phyloP scores from a whole-genome alignment of 2,113 vertebrate species.

The Platichthys flesus region DNA sequence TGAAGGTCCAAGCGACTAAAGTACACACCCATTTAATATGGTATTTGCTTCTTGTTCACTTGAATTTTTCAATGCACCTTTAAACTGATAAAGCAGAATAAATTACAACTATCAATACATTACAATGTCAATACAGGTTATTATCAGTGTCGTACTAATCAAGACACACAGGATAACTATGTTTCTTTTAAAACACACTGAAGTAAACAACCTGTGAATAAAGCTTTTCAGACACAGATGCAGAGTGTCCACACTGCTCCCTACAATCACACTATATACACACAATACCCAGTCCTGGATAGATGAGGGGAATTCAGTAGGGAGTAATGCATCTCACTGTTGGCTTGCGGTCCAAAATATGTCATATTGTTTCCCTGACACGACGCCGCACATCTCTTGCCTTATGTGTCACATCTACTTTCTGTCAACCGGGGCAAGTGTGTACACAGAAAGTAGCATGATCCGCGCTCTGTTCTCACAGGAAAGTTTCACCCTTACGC shows the following conservation, averaged over 20 bases:
- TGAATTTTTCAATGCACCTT: no score
- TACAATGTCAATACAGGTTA: no score
- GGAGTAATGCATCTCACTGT: conserved; percentile 52
- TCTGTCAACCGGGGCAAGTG: conserved; percentile 62
- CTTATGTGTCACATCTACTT: conserved; percentile 69
- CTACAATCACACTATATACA: conserved; percentile 12
- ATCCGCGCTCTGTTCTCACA: conserved; percentile 66
- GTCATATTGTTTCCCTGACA: conserved; percentile 63
- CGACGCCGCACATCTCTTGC: conserved; percentile 57
- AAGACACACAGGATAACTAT: background rate
- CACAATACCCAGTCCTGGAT: conserved; percentile 46
- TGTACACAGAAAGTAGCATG: conserved; percentile 55
- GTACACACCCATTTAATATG: no score
- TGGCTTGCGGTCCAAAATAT: conserved; percentile 65
- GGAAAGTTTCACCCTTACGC: conserved; percentile 63
- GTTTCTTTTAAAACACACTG: background rate
- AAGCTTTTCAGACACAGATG: background rate
- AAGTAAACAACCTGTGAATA: background rate
- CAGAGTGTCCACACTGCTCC: background rate
- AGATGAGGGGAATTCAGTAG: conserved; percentile 43
- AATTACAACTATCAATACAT: no score
- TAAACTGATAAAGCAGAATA: no score
- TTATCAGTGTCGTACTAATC: no score
- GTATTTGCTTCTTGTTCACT: no score
- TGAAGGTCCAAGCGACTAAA: no score